Evolutionary conservation across 2,113 vertebrate species (phyloP).

Genomic region (Helogale parvula): DNA sequence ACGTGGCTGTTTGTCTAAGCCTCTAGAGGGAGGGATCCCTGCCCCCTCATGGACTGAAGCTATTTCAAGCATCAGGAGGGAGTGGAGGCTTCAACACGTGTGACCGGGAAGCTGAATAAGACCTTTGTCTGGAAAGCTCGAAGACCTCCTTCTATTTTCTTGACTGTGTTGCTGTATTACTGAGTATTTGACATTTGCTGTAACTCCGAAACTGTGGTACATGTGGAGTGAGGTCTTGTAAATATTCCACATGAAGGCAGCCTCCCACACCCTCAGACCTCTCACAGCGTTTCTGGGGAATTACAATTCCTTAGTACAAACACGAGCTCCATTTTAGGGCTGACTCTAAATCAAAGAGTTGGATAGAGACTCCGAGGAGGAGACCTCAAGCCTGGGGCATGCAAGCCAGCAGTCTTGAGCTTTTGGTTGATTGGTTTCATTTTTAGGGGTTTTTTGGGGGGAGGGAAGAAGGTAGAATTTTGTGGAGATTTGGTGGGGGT

Average conservation of each 20-base stretch:
- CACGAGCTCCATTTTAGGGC: background rate
- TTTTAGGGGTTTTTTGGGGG: background rate
- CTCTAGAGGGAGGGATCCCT: constrained; percentile 42
- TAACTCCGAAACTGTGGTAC: background rate
- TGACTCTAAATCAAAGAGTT: background rate
- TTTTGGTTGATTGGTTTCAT: background rate
- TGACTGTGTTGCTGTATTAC: background rate
- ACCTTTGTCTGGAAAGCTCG: constrained; percentile 55
- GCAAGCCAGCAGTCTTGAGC: background rate
- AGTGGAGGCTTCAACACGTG: constrained; percentile 66
- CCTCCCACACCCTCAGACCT: background rate
- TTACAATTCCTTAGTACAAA: background rate
- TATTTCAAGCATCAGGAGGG: constrained; percentile 36
- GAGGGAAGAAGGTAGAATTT: background rate
- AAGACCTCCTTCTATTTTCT: background rate
- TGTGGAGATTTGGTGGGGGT: background rate
- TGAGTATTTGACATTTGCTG: background rate
- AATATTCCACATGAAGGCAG: background rate
- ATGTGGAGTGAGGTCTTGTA: background rate
- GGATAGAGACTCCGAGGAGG: background rate
- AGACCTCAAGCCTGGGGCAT: background rate
- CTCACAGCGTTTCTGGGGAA: background rate
- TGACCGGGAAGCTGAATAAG: constrained; percentile 54
- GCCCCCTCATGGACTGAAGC: constrained; percentile 19
- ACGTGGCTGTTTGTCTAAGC: constrained; percentile 59